Percentiles rank a stretch among this genome's conserved stretches.
Evolutionary conservation across 2,888 invertebrate genomes (phyloP).

Genomic region (Cistogaster globosa): DNA sequence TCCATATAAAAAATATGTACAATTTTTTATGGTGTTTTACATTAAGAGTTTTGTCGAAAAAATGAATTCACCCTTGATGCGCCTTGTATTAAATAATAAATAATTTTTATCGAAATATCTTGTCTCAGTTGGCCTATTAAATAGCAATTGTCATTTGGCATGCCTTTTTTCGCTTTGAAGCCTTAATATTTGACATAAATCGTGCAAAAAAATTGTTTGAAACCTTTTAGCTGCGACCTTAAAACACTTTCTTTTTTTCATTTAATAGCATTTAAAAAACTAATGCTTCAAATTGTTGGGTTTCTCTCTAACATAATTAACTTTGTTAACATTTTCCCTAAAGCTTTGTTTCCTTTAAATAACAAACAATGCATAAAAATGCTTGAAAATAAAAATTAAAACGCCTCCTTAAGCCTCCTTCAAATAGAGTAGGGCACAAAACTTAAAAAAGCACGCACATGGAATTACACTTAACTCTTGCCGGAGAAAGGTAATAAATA

Average conservation of each 20-base stretch:
- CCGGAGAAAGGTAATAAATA: slow-evolving; percentile 5
- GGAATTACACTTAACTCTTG: slow-evolving; percentile 28
- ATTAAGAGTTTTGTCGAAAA: too few species aligned
- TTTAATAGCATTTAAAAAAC: slow-evolving; percentile 3
- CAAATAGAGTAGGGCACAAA: slow-evolving; percentile 16
- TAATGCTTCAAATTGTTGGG: slow-evolving; percentile 8
- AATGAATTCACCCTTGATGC: too few species aligned
- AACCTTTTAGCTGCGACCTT: slow-evolving; percentile 3
- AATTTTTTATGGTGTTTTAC: too few species aligned
- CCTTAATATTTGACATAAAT: too few species aligned
- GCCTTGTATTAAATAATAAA: too few species aligned
- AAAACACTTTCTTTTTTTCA: background rate
- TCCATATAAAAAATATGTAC: too few species aligned
- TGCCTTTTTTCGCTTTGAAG: too few species aligned
- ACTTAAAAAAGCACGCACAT: background rate
- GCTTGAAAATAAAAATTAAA: slow-evolving; percentile 15
- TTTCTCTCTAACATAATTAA: slow-evolving; percentile 3
- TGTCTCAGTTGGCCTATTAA: too few species aligned
- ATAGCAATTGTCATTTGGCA: too few species aligned
- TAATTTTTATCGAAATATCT: too few species aligned
- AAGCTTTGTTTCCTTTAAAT: background rate
- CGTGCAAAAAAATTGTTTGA: too few species aligned
- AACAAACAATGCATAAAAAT: slow-evolving; percentile 12
- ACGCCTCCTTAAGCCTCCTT: background rate
- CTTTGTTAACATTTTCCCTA: slow-evolving; percentile 7